phyloP scores from a whole-genome alignment of 2,797 vertebrate species.

The Craterocephalus amniculus region DNA sequence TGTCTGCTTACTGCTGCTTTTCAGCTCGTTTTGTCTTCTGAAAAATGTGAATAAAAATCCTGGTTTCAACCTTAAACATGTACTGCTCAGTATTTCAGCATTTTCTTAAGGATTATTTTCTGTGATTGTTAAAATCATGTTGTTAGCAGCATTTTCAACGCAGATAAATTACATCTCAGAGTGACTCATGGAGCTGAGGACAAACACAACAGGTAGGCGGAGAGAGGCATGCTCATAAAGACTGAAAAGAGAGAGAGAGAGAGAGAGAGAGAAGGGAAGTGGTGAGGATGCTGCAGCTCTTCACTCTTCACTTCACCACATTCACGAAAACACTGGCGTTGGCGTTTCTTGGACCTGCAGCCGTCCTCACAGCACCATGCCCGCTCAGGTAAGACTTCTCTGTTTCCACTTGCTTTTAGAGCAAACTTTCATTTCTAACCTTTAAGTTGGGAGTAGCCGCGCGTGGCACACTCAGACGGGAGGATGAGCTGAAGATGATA shows the following conservation, averaged over 20 bases:
- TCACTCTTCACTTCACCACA: slow-evolving; percentile 31
- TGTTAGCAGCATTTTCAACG: neutral
- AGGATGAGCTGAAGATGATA: slow-evolving; percentile 33
- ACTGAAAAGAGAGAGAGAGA: slow-evolving; percentile 5
- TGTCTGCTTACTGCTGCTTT: no score
- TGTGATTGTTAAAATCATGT: neutral
- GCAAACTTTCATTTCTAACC: neutral
- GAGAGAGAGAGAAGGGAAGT: slow-evolving; percentile 58
- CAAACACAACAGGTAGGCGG: slow-evolving; percentile 55
- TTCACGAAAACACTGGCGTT: neutral
- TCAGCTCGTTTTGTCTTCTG: neutral
- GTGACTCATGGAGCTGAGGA: slow-evolving; percentile 22
- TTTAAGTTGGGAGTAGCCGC: neutral
- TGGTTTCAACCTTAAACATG: neutral
- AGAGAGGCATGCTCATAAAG: slow-evolving; percentile 13
- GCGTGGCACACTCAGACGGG: neutral
- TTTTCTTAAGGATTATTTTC: neutral
- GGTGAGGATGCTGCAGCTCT: slow-evolving; percentile 66
- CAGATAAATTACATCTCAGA: neutral
- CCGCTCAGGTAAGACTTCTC: slow-evolving; percentile 44
- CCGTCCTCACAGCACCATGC: slow-evolving; percentile 16
- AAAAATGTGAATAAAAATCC: neutral
- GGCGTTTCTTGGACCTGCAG: slow-evolving; percentile 4
- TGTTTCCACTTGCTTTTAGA: neutral
- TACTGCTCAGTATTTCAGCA: neutral